Evolutionary conservation across 2,113 vertebrate species (phyloP).

Genomic region (Perognathus longimembris): DNA sequence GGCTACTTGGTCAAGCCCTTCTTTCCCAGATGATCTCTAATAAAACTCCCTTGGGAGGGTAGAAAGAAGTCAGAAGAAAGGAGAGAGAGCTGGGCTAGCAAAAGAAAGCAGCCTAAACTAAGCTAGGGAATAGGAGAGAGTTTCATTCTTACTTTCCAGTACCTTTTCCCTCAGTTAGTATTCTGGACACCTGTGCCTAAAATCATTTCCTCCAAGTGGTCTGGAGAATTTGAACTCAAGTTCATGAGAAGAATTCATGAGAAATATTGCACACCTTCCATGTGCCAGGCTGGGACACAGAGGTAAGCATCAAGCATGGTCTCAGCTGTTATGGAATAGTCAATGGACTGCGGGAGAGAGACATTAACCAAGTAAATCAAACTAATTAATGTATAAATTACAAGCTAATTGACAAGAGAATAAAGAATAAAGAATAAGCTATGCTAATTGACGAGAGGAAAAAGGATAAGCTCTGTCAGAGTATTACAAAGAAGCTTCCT

Average conservation of each 20-base stretch:
- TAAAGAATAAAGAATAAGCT: no score
- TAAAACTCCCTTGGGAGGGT: background rate
- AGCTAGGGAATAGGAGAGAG: background rate
- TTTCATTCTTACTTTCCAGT: background rate
- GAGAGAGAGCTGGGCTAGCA: background rate
- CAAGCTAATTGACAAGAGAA: conserved; percentile 9
- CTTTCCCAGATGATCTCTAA: conserved; percentile 6
- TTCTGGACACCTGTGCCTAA: background rate
- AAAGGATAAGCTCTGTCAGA: background rate
- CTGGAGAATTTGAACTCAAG: conserved; percentile 43
- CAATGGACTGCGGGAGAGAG: background rate
- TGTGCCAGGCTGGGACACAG: conserved; percentile 18
- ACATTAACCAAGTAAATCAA: conserved; percentile 1
- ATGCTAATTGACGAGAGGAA: background rate
- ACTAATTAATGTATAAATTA: conserved; percentile 19
- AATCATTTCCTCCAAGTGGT: background rate
- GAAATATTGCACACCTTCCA: conserved; percentile 33
- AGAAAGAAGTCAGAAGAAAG: conserved; percentile 23
- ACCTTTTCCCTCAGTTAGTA: background rate
- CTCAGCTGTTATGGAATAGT: background rate
- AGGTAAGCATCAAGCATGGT: conserved; percentile 5
- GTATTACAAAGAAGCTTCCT: conserved; percentile 37
- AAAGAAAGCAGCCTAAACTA: conserved; percentile 26
- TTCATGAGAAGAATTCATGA: conserved; percentile 44
- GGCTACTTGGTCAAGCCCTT: background rate